Evolutionary conservation across 2,113 vertebrate species (phyloP), one percentile per base, ranked within the genome.

Genomic region (Uria aalge): DNA sequence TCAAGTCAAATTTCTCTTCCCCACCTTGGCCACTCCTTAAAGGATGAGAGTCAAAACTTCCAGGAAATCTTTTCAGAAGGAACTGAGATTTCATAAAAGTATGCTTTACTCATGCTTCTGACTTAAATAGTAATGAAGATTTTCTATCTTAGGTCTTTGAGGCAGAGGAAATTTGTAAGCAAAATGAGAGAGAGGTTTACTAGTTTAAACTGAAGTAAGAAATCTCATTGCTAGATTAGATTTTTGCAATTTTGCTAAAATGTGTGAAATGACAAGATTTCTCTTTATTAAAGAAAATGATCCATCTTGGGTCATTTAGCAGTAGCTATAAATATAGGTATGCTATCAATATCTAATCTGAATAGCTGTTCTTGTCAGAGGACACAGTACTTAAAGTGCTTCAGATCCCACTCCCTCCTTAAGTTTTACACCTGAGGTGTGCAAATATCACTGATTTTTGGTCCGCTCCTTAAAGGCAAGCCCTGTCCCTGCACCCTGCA

Each of bases 261-360:
- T 80, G 7, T 76, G 50, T 91, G 94, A 95, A 94, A 95, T 91
- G 32, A 69, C 36, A 80, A 92, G 21, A 21, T 93, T 96, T 92
- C 66, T 95, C 88, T 95, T 95, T 93, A 87, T 82, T 57, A 79
- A 60, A 82, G 72, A 84, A 84, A 82, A 83, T 41, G 1, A 88
- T 95, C 75, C 73, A 95, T 85, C 87, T 76, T 91, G 68, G 81
- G n/a, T 94, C 77, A 95, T 94, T 95, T 93, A 92, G 41, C 85
- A 91, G 60, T 52, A 68, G n/a, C 81, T 96, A 73, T 81, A 95
- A 87, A 92, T 76, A 90, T 15, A 92, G 48, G 41, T 52, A 66
- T 81, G 48, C 21, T 92, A 90, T 82, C 89, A 94, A 73, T 77
- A 94, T 68, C 66, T 79, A 60, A 87, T 63, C 68, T 57, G 75